phyloP scores from a whole-genome alignment of 2,797 vertebrate genomes.

The Danio jaintianensis region DNA sequence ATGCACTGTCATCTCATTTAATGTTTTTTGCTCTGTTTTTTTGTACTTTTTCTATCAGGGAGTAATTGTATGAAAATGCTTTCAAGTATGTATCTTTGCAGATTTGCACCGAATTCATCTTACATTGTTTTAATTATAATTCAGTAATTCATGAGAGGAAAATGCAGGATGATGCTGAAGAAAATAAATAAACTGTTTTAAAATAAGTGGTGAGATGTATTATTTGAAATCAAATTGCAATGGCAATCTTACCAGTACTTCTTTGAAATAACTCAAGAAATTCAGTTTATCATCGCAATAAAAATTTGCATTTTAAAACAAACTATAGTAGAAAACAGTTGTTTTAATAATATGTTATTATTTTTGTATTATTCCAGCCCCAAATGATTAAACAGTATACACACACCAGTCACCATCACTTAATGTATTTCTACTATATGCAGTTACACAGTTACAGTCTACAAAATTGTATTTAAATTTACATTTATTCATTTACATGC shows the following conservation, averaged over 20 bases:
- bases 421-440: too few relatives aligned
- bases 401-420: too few relatives aligned
- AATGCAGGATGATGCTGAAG: background rate
- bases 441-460: too few relatives aligned
- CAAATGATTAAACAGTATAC: too few relatives aligned
- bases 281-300: too few relatives aligned
- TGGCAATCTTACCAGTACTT: background rate
- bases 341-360: too few relatives aligned
- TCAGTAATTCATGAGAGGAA: background rate
- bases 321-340: too few relatives aligned
- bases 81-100: background rate
- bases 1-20: constrained; percentile 69
- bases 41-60: constrained; percentile 66
- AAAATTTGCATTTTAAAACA: too few relatives aligned
- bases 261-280: too few relatives aligned
- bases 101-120: background rate
- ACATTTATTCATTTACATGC: too few relatives aligned
- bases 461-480: too few relatives aligned
- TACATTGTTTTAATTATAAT: background rate
- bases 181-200: background rate
- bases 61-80: constrained; percentile 55
- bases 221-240: background rate
- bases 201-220: background rate
- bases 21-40: constrained; percentile 59
- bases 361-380: too few relatives aligned